A percentile compares a stretch with the other conserved stretches of the same genome.
phyloP scores from a whole-genome alignment of 2,797 vertebrate genomes.

The Synaphobranchus kaupii region DNA sequence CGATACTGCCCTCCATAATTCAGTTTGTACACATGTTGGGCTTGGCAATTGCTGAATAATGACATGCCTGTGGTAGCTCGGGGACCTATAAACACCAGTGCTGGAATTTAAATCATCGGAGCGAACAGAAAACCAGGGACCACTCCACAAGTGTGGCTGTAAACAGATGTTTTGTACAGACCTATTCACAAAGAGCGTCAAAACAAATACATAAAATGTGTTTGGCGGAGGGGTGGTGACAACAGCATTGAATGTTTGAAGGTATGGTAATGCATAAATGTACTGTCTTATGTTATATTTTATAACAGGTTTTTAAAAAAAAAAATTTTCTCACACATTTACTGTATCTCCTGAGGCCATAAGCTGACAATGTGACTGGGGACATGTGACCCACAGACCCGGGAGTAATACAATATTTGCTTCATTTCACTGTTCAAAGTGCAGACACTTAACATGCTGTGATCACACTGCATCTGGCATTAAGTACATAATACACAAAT shows the following conservation, averaged over 20 bases:
- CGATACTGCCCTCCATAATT: neutral
- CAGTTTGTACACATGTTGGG: neutral
- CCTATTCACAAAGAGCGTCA: too few species aligned
- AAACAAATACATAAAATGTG: too few species aligned
- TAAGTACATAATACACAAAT: neutral
- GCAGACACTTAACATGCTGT: neutral
- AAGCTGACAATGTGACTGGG: too few species aligned
- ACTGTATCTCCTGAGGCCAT: too few species aligned
- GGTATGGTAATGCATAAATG: too few species aligned
- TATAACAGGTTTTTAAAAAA: too few species aligned
- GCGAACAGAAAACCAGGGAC: neutral
- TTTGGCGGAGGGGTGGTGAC: neutral
- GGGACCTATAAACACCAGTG: slow-evolving; percentile 34
- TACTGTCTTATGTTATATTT: too few species aligned
- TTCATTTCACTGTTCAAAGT: neutral
- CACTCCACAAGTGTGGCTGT: neutral
- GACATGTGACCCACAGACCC: too few species aligned
- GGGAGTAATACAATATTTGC: neutral
- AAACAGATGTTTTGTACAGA: neutral
- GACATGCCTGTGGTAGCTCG: slow-evolving; percentile 22
- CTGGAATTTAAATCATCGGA: neutral
- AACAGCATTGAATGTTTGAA: too few species aligned
- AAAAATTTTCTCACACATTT: too few species aligned
- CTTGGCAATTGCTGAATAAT: slow-evolving; percentile 22
- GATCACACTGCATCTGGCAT: neutral